Evolutionary conservation across 1,140 invertebrate species (phyloP).

Genomic region (Phocides pigmalion): DNA sequence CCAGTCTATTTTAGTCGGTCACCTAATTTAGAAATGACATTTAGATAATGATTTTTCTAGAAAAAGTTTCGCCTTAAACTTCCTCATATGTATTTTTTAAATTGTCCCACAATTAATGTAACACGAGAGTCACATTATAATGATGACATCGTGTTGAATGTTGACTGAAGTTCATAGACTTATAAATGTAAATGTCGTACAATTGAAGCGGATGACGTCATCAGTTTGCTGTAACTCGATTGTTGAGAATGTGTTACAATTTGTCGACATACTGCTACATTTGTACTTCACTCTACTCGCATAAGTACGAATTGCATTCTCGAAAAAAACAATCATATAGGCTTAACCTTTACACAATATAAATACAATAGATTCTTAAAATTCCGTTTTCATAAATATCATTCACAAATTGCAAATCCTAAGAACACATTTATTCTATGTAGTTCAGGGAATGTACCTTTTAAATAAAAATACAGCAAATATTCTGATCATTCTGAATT

Average conservation of each 20-base stretch:
- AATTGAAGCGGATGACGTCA: neutral
- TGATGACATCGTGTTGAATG: constrained; percentile 1
- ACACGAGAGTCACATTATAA: neutral
- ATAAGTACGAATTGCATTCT: neutral
- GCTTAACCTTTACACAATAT: too few relatives aligned
- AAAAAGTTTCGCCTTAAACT: too few relatives aligned
- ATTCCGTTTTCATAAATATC: too few relatives aligned
- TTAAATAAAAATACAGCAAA: neutral
- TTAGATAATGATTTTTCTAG: too few relatives aligned
- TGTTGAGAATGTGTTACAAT: neutral
- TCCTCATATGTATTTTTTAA: neutral
- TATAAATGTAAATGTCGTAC: neutral
- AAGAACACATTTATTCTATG: too few relatives aligned
- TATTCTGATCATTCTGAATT: neutral
- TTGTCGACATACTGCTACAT: neutral
- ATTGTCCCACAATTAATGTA: neutral
- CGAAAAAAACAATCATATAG: neutral
- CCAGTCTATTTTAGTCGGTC: too few relatives aligned
- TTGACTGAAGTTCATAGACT: constrained; percentile 8
- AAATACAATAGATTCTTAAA: too few relatives aligned
- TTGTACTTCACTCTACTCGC: neutral
- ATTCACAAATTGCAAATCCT: too few relatives aligned
- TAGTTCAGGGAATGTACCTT: too few relatives aligned
- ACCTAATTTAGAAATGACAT: too few relatives aligned
- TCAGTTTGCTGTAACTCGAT: neutral